These are phyloP conservation scores for Pampusana beccarii DNA, from an alignment of 2,113 vertebrate genomes.

Conservation along the genomic window DNA sequence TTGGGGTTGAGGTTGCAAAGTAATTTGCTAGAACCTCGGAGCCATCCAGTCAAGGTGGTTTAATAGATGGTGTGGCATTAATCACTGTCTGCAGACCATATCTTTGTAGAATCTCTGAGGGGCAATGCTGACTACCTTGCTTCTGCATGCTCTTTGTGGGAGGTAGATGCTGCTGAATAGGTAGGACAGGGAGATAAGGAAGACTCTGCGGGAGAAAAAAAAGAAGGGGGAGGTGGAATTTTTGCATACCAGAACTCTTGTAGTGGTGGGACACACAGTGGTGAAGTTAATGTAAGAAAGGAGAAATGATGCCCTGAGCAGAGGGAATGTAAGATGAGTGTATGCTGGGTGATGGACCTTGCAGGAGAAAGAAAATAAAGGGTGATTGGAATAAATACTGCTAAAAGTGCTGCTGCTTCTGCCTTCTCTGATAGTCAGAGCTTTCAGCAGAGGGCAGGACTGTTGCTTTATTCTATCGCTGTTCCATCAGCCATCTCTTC, in stretches of 20 bases:
- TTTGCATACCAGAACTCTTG: neutral
- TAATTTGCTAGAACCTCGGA: neutral
- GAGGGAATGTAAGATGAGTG: neutral
- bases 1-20: neutral
- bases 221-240: too few species aligned
- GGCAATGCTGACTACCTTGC: neutral
- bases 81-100: neutral
- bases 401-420: neutral
- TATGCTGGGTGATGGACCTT: neutral
- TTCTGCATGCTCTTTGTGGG: fast-evolving
- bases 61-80: neutral
- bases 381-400: neutral
- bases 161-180: neutral
- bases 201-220: neutral
- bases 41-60: neutral
- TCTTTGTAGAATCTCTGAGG: neutral
- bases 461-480: neutral
- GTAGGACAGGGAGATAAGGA: neutral
- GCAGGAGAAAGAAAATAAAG: neutral
- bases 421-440: neutral
- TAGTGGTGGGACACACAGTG: fast-evolving
- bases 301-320: neutral
- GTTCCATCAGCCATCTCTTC: neutral
- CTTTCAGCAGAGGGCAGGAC: neutral
- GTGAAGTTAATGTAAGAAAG: neutral